These are phyloP conservation scores for Bugulina stolonifera DNA, from an alignment of 2,888 invertebrate species.

Conservation along the genomic window DNA sequence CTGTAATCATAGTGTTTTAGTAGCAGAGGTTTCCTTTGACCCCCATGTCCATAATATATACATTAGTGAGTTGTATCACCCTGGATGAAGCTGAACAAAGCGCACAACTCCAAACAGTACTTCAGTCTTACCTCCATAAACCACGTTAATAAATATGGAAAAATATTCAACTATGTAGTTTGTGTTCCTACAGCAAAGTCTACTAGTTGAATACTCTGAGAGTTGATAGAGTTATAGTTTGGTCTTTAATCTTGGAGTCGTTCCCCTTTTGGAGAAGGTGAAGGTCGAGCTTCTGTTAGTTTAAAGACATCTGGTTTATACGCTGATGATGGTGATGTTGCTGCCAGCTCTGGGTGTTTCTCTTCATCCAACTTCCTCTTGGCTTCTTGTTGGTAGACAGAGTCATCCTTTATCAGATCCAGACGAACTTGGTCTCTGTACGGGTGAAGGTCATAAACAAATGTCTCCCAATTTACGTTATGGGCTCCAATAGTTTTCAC, in stretches of 20 bases:
- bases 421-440: conserved; percentile 39
- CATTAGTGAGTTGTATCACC: no score
- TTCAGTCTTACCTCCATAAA: no score
- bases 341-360: neutral
- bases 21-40: no score
- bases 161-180: no score
- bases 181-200: no score
- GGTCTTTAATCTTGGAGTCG: neutral
- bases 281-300: conserved; percentile 37
- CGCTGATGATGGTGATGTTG: conserved; percentile 28
- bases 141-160: no score
- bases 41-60: no score
- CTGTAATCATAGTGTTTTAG: no score
- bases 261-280: neutral
- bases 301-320: conserved; percentile 43
- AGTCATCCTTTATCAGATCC: conserved; percentile 37
- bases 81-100: no score
- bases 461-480: conserved; percentile 50
- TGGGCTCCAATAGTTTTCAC: conserved; percentile 43
- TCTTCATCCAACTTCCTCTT: neutral
- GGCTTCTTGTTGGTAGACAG: conserved; percentile 17
- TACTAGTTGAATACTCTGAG: no score
- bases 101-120: no score
- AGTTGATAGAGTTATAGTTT: no score
- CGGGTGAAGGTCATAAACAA: conserved; percentile 45